Evolutionary conservation across 2,888 invertebrate species (phyloP), one percentile per base, ranked within the genome.

Genomic region (Cantharis rufa): DNA sequence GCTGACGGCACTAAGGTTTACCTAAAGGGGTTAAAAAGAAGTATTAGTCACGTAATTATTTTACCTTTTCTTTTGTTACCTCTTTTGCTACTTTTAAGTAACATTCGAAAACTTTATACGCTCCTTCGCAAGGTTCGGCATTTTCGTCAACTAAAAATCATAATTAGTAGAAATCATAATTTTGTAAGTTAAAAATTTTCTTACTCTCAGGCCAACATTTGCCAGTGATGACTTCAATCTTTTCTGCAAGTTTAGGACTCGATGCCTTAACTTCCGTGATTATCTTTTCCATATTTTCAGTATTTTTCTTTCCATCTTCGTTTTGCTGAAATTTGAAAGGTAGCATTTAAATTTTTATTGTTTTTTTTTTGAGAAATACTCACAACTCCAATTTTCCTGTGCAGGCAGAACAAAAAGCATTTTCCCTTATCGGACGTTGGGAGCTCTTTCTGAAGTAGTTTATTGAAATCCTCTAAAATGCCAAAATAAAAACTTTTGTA

Each of bases 191-290:
- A 11, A 11, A 66, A n/a, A n/a, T 66, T 66, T 3, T 5, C 7
- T 1, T 69, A 73, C 73, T 11, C 15, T 32, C 21, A 15, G 69
- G 15, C 15, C 64, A 71, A 64, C 81, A 81, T 24, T 48, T 80
- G 15, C 71, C 74, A 62, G 77, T 71, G 48, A 79, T 68, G 15
- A 72, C 68, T 13, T 71, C 74, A 16, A 81, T 13, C 78, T 81
- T 82, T 3, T 66, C 74, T 63, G 77, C 73, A 13, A 80, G 15
- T 48, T 77, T 80, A 5, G 70, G 70, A 75, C 81, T 80, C 10
- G 77, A 21, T 10, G 72, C 75, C 62, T 77, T 78, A 10, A 79
- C 7, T 0, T 75, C 21, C 15, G 77, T 79, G 3, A 81, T 61
- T 15, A 71, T 72, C 1, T 48, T 72, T 24, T 78, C 28, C 70